These are phyloP conservation scores for Sebastes matsubarae DNA, from an alignment of 2,797 vertebrate species.

Conservation along the genomic window DNA sequence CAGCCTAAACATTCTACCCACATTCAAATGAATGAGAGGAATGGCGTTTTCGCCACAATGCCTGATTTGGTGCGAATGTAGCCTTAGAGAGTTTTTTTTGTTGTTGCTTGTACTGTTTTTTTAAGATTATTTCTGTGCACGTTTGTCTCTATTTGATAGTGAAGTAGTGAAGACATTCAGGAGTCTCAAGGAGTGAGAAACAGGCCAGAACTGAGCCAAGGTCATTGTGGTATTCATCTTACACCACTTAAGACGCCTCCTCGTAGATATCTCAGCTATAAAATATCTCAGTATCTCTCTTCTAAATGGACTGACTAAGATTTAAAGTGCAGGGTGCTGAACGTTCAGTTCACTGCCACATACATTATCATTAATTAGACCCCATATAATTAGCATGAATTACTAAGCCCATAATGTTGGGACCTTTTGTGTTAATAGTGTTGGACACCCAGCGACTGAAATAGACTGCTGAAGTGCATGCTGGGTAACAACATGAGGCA, in stretches of 20 bases:
- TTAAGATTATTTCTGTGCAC: too few species aligned
- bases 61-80: too few species aligned
- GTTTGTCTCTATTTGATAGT: background rate
- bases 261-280: background rate
- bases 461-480: conserved; percentile 64
- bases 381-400: conserved; percentile 49
- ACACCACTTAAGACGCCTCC: too few species aligned
- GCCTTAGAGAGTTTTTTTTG: too few species aligned
- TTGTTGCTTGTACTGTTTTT: too few species aligned
- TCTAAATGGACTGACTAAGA: background rate
- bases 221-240: background rate
- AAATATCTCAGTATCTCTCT: background rate
- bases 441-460: conserved; percentile 61
- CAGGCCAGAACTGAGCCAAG: background rate
- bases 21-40: too few species aligned
- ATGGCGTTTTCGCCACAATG: too few species aligned
- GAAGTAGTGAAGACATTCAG: background rate
- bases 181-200: background rate
- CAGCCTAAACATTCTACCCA: too few species aligned
- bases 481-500: conserved; percentile 58
- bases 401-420: conserved; percentile 36
- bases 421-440: conserved; percentile 58
- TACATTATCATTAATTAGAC: conserved; percentile 52
- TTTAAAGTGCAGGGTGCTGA: background rate
- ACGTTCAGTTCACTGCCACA: conserved; percentile 1